These are phyloP conservation scores for Drosophila mayri DNA, from an alignment of 1,140 invertebrate genomes.

Conservation along the genomic window DNA sequence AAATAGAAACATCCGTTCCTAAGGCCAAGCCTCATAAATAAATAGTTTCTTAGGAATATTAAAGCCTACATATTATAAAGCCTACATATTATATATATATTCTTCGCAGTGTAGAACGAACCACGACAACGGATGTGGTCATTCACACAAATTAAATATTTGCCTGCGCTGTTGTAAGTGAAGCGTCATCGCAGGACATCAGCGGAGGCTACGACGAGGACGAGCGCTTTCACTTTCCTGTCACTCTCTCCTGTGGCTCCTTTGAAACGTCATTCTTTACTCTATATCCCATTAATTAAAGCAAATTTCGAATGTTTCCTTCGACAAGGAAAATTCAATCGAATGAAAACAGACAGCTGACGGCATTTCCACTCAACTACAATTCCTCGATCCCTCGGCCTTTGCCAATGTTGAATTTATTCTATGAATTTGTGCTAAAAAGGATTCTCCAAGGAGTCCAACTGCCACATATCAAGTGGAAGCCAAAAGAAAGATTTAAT, in stretches of 20 bases:
- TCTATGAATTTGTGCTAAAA: conserved; percentile 16
- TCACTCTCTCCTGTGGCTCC: too few relatives aligned
- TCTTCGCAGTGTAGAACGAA: conserved; percentile 3
- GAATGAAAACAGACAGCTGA: conserved; percentile 28
- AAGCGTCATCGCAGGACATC: conserved; percentile 46
- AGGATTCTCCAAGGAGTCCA: neutral
- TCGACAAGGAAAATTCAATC: conserved; percentile 2
- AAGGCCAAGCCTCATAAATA: neutral
- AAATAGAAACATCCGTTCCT: too few relatives aligned
- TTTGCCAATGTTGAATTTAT: neutral
- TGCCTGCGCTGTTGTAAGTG: conserved; percentile 58
- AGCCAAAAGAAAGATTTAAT: too few relatives aligned
- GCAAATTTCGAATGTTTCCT: conserved; percentile 36
- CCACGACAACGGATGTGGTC: conserved; percentile 58
- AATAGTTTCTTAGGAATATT: too few relatives aligned
- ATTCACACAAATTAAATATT: conserved; percentile 81
- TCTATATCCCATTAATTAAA: conserved; percentile 58
- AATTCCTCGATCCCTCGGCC: neutral
- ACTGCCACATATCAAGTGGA: neutral
- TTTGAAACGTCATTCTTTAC: conserved; percentile 4
- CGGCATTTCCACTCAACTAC: neutral
- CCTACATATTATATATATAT: too few relatives aligned
- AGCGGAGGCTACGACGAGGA: conserved; percentile 16
- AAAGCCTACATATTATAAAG: too few relatives aligned
- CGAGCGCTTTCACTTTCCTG: conserved; percentile 8